These are phyloP conservation scores for Galeruca laticollis DNA, from an alignment of 2,888 invertebrate genomes.

Conservation along the genomic window DNA sequence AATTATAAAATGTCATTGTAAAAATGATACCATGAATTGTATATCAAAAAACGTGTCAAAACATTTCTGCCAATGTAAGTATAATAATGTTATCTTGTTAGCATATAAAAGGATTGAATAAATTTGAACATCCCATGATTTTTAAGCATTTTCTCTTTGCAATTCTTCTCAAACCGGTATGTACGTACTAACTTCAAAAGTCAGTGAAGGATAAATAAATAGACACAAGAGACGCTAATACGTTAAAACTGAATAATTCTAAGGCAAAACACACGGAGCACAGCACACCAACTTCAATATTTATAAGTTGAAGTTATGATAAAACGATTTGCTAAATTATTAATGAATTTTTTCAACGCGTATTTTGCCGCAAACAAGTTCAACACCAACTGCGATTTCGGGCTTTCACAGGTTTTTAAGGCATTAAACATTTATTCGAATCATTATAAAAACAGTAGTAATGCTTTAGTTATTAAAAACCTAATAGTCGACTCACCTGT, in stretches of 20 bases:
- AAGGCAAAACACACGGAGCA: neutral
- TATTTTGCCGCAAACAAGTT: slow-evolving; percentile 56
- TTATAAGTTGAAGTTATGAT: slow-evolving; percentile 66
- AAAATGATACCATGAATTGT: no score
- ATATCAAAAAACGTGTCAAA: no score
- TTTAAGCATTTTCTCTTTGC: neutral
- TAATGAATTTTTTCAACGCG: slow-evolving; percentile 67
- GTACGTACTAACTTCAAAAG: neutral
- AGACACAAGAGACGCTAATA: slow-evolving; percentile 41
- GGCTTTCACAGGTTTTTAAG: slow-evolving; percentile 49
- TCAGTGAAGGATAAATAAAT: neutral
- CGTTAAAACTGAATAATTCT: slow-evolving; percentile 58
- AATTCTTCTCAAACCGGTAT: neutral
- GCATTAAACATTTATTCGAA: slow-evolving; percentile 56
- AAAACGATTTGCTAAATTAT: slow-evolving; percentile 66
- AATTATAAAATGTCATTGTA: no score
- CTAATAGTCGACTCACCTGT: slow-evolving; percentile 56
- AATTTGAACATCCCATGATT: no score
- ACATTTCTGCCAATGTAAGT: no score
- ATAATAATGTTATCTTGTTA: no score
- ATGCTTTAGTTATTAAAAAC: slow-evolving; percentile 51
- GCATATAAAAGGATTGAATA: no score
- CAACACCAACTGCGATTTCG: slow-evolving; percentile 35
- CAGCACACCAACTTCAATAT: slow-evolving; percentile 61
- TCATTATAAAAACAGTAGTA: slow-evolving; percentile 53